phyloP scores from a whole-genome alignment of 2,888 invertebrate genomes.

The Dasypogon diadema region DNA sequence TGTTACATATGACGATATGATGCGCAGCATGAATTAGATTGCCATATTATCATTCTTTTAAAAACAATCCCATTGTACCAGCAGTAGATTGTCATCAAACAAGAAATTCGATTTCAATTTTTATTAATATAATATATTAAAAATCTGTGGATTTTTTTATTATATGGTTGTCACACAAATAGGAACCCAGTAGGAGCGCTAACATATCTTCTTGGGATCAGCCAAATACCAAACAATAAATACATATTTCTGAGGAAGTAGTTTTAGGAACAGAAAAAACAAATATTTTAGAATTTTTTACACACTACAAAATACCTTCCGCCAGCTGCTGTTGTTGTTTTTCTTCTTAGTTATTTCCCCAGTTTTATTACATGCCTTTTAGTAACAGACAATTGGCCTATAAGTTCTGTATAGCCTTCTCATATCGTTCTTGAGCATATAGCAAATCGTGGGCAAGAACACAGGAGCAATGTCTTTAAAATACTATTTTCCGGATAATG shows the following conservation, averaged over 20 bases:
- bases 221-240: background rate
- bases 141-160: background rate
- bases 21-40: too few relatives aligned
- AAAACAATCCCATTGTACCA: too few relatives aligned
- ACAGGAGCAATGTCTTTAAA: background rate
- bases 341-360: conserved; percentile 3
- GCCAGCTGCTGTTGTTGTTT: conserved; percentile 4
- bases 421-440: background rate
- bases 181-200: background rate
- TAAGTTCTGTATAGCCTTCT: background rate
- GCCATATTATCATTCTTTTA: too few relatives aligned
- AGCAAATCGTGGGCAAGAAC: background rate
- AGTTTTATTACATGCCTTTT: conserved; percentile 10
- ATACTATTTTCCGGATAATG: conserved; percentile 12
- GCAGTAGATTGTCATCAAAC: too few relatives aligned
- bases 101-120: too few relatives aligned
- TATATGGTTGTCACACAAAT: conserved; percentile 1
- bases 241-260: background rate
- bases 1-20: too few relatives aligned
- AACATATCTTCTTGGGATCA: background rate
- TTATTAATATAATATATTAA: background rate
- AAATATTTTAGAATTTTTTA: background rate
- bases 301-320: conserved; percentile 11
- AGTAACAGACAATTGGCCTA: conserved; percentile 35
- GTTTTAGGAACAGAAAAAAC: background rate